phyloP scores from a whole-genome alignment of 2,113 vertebrate genomes.

The Apeltes quadracus region DNA sequence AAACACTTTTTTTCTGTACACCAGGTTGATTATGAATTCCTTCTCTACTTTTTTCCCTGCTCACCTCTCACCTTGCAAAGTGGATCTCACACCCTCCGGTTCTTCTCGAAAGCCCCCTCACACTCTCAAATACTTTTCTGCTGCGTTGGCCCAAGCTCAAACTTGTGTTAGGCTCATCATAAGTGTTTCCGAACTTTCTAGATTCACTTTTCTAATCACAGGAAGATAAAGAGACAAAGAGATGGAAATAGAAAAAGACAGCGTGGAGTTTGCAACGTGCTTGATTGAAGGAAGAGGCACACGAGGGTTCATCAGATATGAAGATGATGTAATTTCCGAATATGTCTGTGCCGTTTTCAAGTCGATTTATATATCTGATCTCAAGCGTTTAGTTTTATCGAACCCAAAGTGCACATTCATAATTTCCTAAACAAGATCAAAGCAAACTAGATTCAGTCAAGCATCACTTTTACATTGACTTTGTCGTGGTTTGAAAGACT shows the following conservation, averaged over 20 bases:
- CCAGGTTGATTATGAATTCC: slow-evolving; percentile 58
- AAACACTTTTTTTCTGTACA: slow-evolving; percentile 27
- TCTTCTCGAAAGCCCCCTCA: slow-evolving; percentile 10
- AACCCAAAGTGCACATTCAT: slow-evolving; percentile 35
- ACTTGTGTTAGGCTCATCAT: slow-evolving; percentile 18
- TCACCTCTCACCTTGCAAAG: slow-evolving; percentile 59
- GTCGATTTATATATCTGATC: slow-evolving; percentile 19
- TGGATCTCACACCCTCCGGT: slow-evolving; percentile 34
- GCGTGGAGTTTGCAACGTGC: slow-evolving; percentile 5
- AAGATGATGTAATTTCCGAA: slow-evolving; percentile 24
- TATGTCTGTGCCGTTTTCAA: slow-evolving; percentile 11
- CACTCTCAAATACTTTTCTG: slow-evolving; percentile 12
- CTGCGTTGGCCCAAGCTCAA: neutral
- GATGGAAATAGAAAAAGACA: slow-evolving; percentile 23
- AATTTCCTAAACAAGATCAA: slow-evolving; percentile 50
- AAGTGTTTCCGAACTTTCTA: slow-evolving; percentile 40
- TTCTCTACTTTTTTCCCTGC: slow-evolving; percentile 33
- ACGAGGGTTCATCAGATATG: slow-evolving; percentile 12
- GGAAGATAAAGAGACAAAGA: slow-evolving; percentile 22
- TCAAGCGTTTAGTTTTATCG: slow-evolving; percentile 40
- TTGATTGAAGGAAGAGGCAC: slow-evolving; percentile 24
- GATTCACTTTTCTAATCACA: neutral
- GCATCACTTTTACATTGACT: slow-evolving; percentile 47
- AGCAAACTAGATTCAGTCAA: slow-evolving; percentile 33
- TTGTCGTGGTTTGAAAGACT: slow-evolving; percentile 51